phyloP scores from a whole-genome alignment of 53 echinoderm and acorn worm species.

The Holothuria leucospilota region DNA sequence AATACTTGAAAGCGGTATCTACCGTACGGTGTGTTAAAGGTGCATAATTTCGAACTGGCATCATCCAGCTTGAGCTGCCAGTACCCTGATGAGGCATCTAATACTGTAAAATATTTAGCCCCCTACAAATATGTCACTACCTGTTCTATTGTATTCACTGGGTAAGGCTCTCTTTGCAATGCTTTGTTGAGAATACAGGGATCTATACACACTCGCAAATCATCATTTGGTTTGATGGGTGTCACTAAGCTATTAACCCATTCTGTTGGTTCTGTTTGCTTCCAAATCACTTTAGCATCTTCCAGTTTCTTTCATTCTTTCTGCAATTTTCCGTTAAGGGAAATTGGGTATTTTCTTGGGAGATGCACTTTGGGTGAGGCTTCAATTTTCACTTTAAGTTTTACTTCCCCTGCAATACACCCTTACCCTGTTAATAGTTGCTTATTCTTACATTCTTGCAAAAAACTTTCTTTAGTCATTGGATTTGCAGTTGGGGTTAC shows the following conservation, averaged over 20 bases:
- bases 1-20: too few relatives aligned
- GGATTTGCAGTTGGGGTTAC: not conserved
- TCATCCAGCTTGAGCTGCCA: not conserved
- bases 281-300: too few relatives aligned
- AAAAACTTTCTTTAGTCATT: slow-evolving; percentile 4
- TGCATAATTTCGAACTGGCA: not conserved
- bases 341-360: slow-evolving; percentile 41
- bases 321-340: slow-evolving; percentile 25
- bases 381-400: slow-evolving; percentile 26
- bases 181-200: not conserved
- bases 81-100: too few relatives aligned
- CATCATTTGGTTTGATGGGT: not conserved
- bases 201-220: not conserved
- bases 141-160: too few relatives aligned
- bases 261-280: too few relatives aligned
- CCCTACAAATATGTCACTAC: not conserved
- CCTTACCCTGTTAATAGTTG: slow-evolving; percentile 41
- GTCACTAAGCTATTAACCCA: too few relatives aligned
- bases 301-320: slow-evolving; percentile 1
- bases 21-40: not conserved
- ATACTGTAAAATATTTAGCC: not conserved
- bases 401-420: slow-evolving; percentile 30
- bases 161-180: too few relatives aligned
- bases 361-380: too few relatives aligned
- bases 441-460: too few relatives aligned